Base-by-base conservation (phyloP, 2,888 invertebrate species). In the Hirtodrosophila cameraria region DNA sequence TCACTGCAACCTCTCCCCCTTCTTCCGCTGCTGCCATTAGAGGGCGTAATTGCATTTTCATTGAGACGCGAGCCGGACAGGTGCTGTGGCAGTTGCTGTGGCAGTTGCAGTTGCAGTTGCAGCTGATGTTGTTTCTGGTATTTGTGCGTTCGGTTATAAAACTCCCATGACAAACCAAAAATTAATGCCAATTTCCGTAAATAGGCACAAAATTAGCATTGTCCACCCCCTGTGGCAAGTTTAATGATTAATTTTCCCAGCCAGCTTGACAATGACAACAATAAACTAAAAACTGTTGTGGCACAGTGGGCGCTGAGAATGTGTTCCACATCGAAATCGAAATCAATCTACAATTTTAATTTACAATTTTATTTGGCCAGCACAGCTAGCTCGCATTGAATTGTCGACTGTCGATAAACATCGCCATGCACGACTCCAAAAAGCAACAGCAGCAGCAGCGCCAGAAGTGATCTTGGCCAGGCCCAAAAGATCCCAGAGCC, bases 41-140 rank as follows among this genome's bases (percentile, higher is more conserved):
- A 82, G 80, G 85, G 83, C 86, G 86, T 82, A 82, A 82, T 82
- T 82, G 80, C 80, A 82, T 82, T 82, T 82, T 77, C 64, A 85
- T 82, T 85, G 66, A 66, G 64, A 48, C 50, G 57, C 39, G 42
- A 45, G 53, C 27, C 23, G n/a, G n/a, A 45, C 68, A 62, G 68
- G 41, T 59, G 65, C 38, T 28, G 23, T 38, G 53, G 53, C 30
- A 48, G 58, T 48, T 61, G 60, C 46, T 28, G 55, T 28, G 49
- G 52, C 38, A 36, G 49, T 38, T 39, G 48, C 12, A n/a, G 53
- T 43, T 27, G 55, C 35, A 23, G 58, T 42, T 28, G 41, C 33
- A 42, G 25, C 2, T 54, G 38, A 25, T 42, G 30, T 4, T 43
- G 33, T 27, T 9, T n/a, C 27, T 16, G 27, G n/a, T n/a, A n/a